These are phyloP conservation scores for Aegithalos caudatus DNA, from an alignment of 2,113 vertebrate species.

Conservation along the genomic window DNA sequence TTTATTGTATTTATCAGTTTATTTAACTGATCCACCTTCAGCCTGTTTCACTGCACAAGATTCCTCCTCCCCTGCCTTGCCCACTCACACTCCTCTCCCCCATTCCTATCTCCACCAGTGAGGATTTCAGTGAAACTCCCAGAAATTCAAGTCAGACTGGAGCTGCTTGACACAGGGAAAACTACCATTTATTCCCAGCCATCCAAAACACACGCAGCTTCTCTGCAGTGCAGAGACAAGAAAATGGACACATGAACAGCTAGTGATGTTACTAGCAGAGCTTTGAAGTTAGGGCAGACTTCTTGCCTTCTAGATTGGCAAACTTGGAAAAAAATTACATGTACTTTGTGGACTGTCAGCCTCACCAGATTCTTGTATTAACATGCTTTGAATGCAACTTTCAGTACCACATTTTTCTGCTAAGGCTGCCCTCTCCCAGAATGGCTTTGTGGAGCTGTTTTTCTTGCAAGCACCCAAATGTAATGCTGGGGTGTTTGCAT, in stretches of 20 bases:
- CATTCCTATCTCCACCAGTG: not conserved
- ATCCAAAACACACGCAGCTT: not conserved
- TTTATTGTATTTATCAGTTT: slow-evolving; percentile 12
- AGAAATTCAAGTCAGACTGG: not conserved
- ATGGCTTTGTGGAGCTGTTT: not conserved
- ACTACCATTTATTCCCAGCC: not conserved
- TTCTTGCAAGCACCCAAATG: not conserved
- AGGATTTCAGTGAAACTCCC: not conserved
- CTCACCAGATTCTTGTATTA: not conserved
- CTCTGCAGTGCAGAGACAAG: not conserved
- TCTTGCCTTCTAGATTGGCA: not conserved
- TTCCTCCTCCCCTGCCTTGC: not conserved
- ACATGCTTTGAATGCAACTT: not conserved
- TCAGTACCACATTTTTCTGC: not conserved
- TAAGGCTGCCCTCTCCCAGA: not conserved
- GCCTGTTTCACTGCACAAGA: not conserved
- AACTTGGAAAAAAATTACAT: not conserved
- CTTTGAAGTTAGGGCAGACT: not conserved
- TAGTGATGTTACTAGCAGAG: not conserved
- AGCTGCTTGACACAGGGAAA: not conserved
- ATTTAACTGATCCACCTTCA: slow-evolving; percentile 6
- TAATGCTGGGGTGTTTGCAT: not conserved
- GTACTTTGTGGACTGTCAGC: not conserved
- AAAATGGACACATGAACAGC: not conserved
- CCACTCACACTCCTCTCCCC: not conserved